These are phyloP conservation scores for Zootermopsis nevadensis DNA, from an alignment of 2,888 invertebrate species.

Conservation along the genomic window DNA sequence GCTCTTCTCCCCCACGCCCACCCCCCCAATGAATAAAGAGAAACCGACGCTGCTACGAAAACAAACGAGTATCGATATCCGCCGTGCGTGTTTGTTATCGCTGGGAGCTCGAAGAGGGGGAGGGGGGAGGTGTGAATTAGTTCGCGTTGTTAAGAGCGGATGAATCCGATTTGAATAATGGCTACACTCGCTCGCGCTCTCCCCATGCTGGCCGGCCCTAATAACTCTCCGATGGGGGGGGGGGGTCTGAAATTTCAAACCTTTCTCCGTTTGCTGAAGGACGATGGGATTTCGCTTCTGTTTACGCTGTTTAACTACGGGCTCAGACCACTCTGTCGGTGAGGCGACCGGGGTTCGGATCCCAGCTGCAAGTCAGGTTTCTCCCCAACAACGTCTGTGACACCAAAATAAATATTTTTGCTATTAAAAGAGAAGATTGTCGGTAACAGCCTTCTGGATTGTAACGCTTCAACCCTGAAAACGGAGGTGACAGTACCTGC, in stretches of 20 bases:
- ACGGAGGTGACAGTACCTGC: too few species aligned
- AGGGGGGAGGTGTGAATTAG: constrained; percentile 36
- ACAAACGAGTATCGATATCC: constrained; percentile 29
- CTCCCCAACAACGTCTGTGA: too few species aligned
- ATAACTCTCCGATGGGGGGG: neutral
- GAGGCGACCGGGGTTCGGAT: neutral
- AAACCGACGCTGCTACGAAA: constrained; percentile 24
- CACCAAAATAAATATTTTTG: too few species aligned
- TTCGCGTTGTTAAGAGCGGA: neutral
- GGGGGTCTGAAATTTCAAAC: neutral
- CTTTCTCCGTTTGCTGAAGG: too few species aligned
- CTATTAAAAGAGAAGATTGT: too few species aligned
- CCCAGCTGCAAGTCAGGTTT: too few species aligned
- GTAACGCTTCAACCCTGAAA: too few species aligned
- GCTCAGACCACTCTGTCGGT: neutral
- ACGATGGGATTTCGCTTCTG: neutral
- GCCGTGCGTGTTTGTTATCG: neutral
- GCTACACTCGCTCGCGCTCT: neutral
- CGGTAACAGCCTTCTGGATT: too few species aligned
- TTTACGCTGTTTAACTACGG: too few species aligned
- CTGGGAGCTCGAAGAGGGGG: neutral
- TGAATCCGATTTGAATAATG: neutral
- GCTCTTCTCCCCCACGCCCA: neutral
- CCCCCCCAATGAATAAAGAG: neutral
- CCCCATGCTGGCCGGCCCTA: too few species aligned